Evolutionary conservation across 2,797 vertebrate genomes (phyloP).

Genomic region (Antrozous pallidus): DNA sequence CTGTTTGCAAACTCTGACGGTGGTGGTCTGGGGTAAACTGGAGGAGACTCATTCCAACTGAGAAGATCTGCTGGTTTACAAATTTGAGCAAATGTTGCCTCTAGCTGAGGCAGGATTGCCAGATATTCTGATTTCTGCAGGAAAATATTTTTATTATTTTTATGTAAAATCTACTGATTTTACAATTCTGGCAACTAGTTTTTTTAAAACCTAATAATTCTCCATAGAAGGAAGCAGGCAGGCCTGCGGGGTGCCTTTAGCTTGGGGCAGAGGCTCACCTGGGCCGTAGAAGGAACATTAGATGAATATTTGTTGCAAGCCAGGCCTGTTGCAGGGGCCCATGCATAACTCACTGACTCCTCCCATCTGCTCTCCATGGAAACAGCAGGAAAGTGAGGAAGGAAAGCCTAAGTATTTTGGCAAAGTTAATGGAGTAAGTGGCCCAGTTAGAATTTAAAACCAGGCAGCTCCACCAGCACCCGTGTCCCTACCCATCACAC

Average conservation of each 20-base stretch:
- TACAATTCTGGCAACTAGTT: not conserved
- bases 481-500: not conserved
- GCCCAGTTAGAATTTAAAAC: not conserved
- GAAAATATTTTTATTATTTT: not conserved
- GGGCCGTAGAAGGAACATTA: not conserved
- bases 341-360: accelerated
- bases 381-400: not conserved
- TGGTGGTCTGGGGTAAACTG: not conserved
- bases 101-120: not conserved
- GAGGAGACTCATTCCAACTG: not conserved
- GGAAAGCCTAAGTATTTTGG: not conserved
- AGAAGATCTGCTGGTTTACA: not conserved
- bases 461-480: not conserved
- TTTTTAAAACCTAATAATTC: not conserved
- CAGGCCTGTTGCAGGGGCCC: not conserved
- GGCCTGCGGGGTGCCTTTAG: not conserved
- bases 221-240: not conserved
- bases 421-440: not conserved
- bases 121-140: not conserved
- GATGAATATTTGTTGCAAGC: not conserved
- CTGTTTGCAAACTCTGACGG: not conserved
- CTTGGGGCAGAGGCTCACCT: not conserved
- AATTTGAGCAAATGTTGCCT: not conserved
- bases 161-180: not conserved
- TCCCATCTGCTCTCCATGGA: not conserved